These are phyloP conservation scores for Pampus argenteus DNA, from an alignment of 2,797 vertebrate genomes.

Conservation along the genomic window DNA sequence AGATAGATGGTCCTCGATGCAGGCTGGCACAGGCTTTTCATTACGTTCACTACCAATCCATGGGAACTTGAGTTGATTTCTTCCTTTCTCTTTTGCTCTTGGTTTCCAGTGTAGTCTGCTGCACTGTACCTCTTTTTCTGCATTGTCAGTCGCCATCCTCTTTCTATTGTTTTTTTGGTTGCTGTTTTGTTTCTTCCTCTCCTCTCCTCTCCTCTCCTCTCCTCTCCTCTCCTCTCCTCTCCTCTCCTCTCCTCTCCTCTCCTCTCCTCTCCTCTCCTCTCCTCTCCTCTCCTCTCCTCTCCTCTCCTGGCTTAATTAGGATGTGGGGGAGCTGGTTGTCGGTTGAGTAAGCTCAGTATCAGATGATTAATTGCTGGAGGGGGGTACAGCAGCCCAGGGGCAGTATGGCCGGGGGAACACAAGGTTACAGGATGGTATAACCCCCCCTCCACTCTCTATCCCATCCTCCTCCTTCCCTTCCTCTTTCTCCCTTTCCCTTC, in stretches of 20 bases:
- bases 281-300: slow-evolving; percentile 8
- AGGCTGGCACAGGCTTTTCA: slow-evolving; percentile 71
- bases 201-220: slow-evolving; percentile 12
- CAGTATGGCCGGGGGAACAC: slow-evolving; percentile 77
- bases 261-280: neutral
- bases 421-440: slow-evolving; percentile 80
- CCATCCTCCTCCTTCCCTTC: slow-evolving; percentile 17
- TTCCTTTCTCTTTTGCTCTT: slow-evolving; percentile 40
- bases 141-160: slow-evolving; percentile 43
- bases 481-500: slow-evolving; percentile 30
- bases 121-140: slow-evolving; percentile 36
- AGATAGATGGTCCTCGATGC: slow-evolving; percentile 76
- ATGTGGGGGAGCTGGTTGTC: slow-evolving; percentile 80
- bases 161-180: slow-evolving; percentile 32
- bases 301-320: slow-evolving; percentile 81
- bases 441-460: slow-evolving; percentile 37
- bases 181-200: slow-evolving; percentile 20
- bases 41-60: slow-evolving; percentile 67
- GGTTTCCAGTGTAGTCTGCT: slow-evolving; percentile 28
- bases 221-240: neutral
- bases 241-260: slow-evolving; percentile 1
- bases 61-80: slow-evolving; percentile 55
- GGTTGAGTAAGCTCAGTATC: slow-evolving; percentile 87
- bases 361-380: slow-evolving; percentile 87
- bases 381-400: slow-evolving; percentile 78